Evolutionary conservation across 2,888 invertebrate species (phyloP).

Genomic region (Masnerella sp.): DNA sequence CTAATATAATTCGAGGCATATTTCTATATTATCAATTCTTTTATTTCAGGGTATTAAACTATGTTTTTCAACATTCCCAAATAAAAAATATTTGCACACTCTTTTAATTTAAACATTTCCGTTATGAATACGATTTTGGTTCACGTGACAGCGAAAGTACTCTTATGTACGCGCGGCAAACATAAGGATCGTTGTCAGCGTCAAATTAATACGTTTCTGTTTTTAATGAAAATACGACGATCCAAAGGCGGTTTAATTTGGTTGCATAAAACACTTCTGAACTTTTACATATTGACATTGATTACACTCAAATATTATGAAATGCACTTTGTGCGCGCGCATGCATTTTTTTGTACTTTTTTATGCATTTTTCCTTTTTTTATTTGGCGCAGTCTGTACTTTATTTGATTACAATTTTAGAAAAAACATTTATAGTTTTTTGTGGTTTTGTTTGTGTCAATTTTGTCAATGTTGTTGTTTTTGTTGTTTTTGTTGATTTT

Average conservation of each 20-base stretch:
- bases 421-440: too few species aligned
- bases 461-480: too few species aligned
- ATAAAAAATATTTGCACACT: constrained; percentile 17
- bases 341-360: constrained; percentile 19
- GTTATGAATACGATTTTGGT: constrained; percentile 37
- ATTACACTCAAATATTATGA: constrained; percentile 49
- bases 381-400: too few species aligned
- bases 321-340: constrained; percentile 30
- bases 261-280: constrained; percentile 40
- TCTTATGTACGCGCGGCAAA: constrained; percentile 28
- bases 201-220: constrained; percentile 42
- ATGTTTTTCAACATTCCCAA: background rate
- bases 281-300: constrained; percentile 48
- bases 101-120: constrained; percentile 34
- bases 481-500: too few species aligned
- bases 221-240: constrained; percentile 30
- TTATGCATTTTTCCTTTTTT: too few species aligned
- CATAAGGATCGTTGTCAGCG: constrained; percentile 39
- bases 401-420: too few species aligned
- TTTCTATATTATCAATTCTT: too few species aligned
- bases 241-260: constrained; percentile 41
- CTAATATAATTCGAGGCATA: too few species aligned
- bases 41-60: too few species aligned
- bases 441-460: too few species aligned
- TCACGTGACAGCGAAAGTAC: constrained; percentile 14